These are phyloP conservation scores for Arbacia lixula DNA, from an alignment of 53 echinoderm and acorn worm species.

Conservation along the genomic window DNA sequence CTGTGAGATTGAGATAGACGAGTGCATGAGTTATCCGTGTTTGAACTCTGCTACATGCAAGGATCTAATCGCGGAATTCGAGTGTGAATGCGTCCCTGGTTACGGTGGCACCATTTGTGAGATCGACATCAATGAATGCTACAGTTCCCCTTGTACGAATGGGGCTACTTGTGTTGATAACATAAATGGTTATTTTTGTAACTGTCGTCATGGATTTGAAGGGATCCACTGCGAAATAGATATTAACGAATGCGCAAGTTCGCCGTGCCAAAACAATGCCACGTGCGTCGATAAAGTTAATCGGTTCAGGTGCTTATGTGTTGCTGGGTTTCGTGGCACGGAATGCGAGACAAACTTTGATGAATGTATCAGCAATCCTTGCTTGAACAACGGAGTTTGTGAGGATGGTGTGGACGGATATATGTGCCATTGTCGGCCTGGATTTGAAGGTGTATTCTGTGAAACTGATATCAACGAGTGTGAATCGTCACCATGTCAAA, in stretches of 20 bases:
- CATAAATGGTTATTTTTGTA: slow-evolving; percentile 37
- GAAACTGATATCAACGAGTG: slow-evolving; percentile 55
- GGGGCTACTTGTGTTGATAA: slow-evolving; percentile 72
- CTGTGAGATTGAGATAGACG: slow-evolving; percentile 47
- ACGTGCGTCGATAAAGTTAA: slow-evolving; percentile 46
- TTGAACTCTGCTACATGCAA: slow-evolving; percentile 59
- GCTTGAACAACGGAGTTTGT: slow-evolving; percentile 18
- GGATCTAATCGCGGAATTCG: slow-evolving; percentile 58
- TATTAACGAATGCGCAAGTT: slow-evolving; percentile 73
- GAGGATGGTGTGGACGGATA: slow-evolving; percentile 12
- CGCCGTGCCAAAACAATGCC: slow-evolving; percentile 78
- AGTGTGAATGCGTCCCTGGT: slow-evolving; percentile 72
- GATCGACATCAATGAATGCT: slow-evolving; percentile 80
- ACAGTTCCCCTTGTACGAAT: slow-evolving; percentile 72
- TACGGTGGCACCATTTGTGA: slow-evolving; percentile 76
- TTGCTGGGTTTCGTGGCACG: slow-evolving; percentile 8
- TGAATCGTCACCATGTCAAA: slow-evolving; percentile 56
- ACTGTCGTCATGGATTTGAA: slow-evolving; percentile 51
- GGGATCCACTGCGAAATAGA: slow-evolving; percentile 67
- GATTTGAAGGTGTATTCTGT: slow-evolving; percentile 27
- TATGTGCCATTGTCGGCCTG: slow-evolving; percentile 19
- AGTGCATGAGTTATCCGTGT: slow-evolving; percentile 61
- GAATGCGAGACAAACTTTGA: slow-evolving; percentile 15
- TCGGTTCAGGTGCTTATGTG: slow-evolving; percentile 25
- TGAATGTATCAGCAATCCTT: slow-evolving; percentile 33